Base-by-base conservation (phyloP, 2,888 invertebrate species). In the Schizaphis graminum region DNA sequence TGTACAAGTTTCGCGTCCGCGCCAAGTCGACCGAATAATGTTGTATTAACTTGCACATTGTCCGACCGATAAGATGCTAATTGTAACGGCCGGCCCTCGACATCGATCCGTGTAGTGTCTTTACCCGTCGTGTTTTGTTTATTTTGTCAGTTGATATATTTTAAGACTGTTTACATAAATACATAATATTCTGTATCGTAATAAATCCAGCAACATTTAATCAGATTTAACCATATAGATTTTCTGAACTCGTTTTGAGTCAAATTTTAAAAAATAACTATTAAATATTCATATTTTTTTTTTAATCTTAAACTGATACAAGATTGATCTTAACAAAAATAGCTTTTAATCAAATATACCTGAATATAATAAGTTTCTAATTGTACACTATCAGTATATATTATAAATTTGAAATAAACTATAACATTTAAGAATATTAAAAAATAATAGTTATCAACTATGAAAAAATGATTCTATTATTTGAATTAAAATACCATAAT, bases 21-120 rank as follows among this genome's bases (percentile, higher is more conserved):
- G 44, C 44, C 53, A 2, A 53, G 56, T 84, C 89, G 77, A 57
- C 85, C 93, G 89, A 56, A 47, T 41, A 77, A 85, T 57, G 77
- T 93, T 26, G 28, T 28, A 56, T 89, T 56, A 44, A 89, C 77
- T 86, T 53, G 67, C n/a, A 24, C 41, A 77, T 77, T 28, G 88
- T 88, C 53, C 61, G n/a, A 41, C 41, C 41, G 88, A 53, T 26
- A 88, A 88, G 88, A 92, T 67, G 88, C 67, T 88, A 67, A 88
- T 92, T 41, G 49, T 92, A 53, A 87, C 49, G 61, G 35, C 24
- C 35, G 47, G 24, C 24, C 35, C 57, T 57, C 57, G 35, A 86
- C 86, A 86, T 47, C 35, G 85, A 85, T 57, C 91, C 85, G 8
- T 84, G 11, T 67, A n/a, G 16, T n/a, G 7, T 67, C 77, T 35